Base-by-base conservation (phyloP, 2,888 invertebrate genomes). In the Drosophila gaucha region DNA sequence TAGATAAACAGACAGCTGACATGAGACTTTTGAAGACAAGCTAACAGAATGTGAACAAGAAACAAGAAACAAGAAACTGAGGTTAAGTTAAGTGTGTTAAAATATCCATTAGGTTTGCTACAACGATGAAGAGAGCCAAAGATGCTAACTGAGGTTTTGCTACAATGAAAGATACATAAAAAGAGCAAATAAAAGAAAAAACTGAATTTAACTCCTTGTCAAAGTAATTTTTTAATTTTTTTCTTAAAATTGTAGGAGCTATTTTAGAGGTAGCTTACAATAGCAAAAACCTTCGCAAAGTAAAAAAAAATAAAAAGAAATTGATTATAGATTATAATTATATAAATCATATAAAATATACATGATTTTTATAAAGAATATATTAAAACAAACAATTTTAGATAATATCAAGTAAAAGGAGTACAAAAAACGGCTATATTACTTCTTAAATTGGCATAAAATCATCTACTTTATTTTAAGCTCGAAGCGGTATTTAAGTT, bases 401-500 rank as follows among this genome's bases (percentile, higher is more conserved):
- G 41, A 33, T 47, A 39, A n/a, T 24, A 8, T 30, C 39, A n/a
- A n/a, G 16, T 18, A 6, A 44, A 28, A 14, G 6, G 38, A 9
- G n/a, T 22, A 6, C n/a, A 28, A 22, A 24, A 26, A 43, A 14
- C 10, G 9, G 10, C 24, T 16, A 1, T 18, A 44, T 44, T 18
- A n/a, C 28, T 46, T 46, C 18, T 31, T 18, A 46, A 31, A 20
- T 20, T 20, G n/a, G 2, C 10, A 31, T 28, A 24, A 30, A 16
- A 5, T 30, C 2, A 30, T 2, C 12, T 30, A n/a, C 18, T 10
- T 41, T 41, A 12, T 16, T 12, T 39, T 14, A 22, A 39, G 20
- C 20, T 47, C 9, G 22, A 14, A 52, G 59, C 16, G 20, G 50
- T 41, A 66, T 76, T 71, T 43, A 16, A 60, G 38, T 39, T 20